Evolutionary conservation across 2,888 invertebrate species (phyloP), one percentile per base, ranked within the genome.

Genomic region (Hydroisotoma schaefferi): DNA sequence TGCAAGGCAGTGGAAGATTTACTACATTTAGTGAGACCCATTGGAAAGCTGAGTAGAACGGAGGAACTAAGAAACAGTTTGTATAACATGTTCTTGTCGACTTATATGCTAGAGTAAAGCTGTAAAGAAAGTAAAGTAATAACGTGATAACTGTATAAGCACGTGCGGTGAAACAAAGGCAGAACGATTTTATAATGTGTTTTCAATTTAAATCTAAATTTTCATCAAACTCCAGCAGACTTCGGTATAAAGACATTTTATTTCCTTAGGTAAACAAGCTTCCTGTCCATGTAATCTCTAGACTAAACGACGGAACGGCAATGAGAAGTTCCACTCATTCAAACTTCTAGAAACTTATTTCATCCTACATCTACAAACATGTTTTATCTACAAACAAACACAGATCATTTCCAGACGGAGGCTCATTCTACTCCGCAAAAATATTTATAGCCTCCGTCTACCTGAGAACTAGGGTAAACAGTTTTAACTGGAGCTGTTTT

Each of bases 181-280:
- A 49, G 20, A 38, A 10, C 2, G 27, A 55, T 37, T 28, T 5
- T 18, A 49, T 49, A 8, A n/a, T 27, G 26, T 27, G n/a, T 12
- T 49, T 23, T 52, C 46, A 53, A 59, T 59, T 59, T 54, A 46
- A 40, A 46, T 47, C 37, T 52, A 59, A 57, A 59, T 59, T 53
- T 44, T 53, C 58, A 52, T 44, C 54, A 33, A 59, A 59, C 54
- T 59, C 53, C 57, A 18, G n/a, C n/a, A 40, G 40, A 4, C 20
- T 40, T 15, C 40, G 15, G 20, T 40, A 15, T 40, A 40, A 40
- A n/a, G n/a, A n/a, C n/a, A 40, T 40, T 40, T 40, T 40, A 40
- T 40, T 40, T 40, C 20, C 40, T 40, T 40, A 40, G 40, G n/a
- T 18, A 40, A 40, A 5, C 8, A 40, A 5, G 20, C 40, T 10